Evolutionary conservation across 2,888 invertebrate genomes (phyloP).

Genomic region (Conus canariensis): DNA sequence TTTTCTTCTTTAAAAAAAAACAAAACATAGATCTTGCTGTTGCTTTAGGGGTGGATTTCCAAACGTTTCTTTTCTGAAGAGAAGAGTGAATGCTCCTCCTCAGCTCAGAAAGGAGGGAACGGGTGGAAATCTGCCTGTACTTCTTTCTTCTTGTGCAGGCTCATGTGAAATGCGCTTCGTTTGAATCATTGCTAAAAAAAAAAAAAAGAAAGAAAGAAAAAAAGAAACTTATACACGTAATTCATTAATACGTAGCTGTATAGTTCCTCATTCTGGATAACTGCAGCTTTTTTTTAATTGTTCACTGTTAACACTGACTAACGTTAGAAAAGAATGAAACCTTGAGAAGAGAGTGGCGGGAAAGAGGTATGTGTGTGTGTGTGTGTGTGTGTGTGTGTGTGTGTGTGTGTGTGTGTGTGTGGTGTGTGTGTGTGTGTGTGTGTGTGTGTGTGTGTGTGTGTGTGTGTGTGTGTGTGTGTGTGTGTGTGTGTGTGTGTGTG

Average conservation of each 20-base stretch:
- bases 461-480: slow-evolving; percentile 3
- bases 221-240: too few species aligned
- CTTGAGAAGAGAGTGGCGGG: too few species aligned
- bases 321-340: background rate
- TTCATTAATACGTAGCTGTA: too few species aligned
- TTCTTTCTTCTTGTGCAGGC: background rate
- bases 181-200: too few species aligned
- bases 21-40: too few species aligned
- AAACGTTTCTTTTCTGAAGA: background rate
- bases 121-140: background rate
- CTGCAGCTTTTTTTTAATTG: background rate
- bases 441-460: background rate
- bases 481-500: slow-evolving; percentile 3
- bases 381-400: too few species aligned
- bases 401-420: too few species aligned
- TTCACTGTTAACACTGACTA: background rate
- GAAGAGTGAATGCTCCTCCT: background rate
- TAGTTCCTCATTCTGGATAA: background rate
- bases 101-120: background rate
- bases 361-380: too few species aligned
- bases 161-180: background rate
- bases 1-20: background rate
- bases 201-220: too few species aligned
- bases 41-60: background rate
- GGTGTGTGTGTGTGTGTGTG: too few species aligned